Evolutionary conservation across 1,140 invertebrate genomes (phyloP), one percentile per base, ranked within the genome.

Genomic region (Vollenhovia emeryi): DNA sequence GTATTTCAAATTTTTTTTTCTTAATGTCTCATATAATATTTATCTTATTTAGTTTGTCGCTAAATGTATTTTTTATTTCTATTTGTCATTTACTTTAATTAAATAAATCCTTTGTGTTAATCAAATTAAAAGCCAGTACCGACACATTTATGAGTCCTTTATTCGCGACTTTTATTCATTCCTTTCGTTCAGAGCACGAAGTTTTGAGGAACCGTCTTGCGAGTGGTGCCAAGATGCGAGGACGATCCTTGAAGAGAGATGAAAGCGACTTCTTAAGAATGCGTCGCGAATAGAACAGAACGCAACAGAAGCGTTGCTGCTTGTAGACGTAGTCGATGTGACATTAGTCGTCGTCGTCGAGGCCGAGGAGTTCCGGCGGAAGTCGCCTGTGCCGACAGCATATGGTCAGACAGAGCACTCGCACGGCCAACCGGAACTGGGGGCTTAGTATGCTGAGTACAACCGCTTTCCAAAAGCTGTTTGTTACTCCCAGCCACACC

Each of bases 401-500:
- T 85, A 98, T 95, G n/a, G 98, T 98, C 93, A 98, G 95, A 95
- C 98, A 99, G 90, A 99, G 96, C 88, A 98, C 97, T 87, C 97
- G 96, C 75, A 98, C 96, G 33, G 98, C 98, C 64, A 98, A 95
- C 71, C 98, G 96, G 95, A 99, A 99, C 93, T 98, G 97, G 21
- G 97, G 98, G 95, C 98, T 99, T 93, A 99, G 95, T 48, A 97
- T 96, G 76, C 98, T 95, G 91, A 99, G 97, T 86, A 99, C 97
- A 62, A 99, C 94, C 74, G 98, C 97, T 95, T 99, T 99, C 97
- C 98, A 99, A 92, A 98, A 98, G 62, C 98, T 98, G 95, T 99
- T 99, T 78, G 98, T 95, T 87, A 99, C 97, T 5, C 98, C 99
- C 83, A 99, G 95, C 99, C 99, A 99, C 55, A 99, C 97, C 74